Base-by-base conservation (phyloP, 2,888 invertebrate species). In the Caenorhabditis parvicauda region DNA sequence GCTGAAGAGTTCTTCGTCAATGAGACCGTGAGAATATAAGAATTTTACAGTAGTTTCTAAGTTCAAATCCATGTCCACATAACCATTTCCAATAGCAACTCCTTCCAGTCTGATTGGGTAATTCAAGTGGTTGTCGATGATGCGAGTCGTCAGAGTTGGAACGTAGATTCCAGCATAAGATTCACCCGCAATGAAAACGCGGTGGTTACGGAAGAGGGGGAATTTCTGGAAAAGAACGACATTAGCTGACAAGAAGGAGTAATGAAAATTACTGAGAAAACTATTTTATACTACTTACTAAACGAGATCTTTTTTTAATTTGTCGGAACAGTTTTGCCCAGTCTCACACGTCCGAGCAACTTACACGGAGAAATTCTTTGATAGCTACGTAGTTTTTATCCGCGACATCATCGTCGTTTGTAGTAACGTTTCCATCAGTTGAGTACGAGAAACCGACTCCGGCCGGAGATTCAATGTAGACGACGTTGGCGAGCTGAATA, bases 401-500 rank as follows among this genome's bases (percentile, higher is more conserved):
- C 2, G 85, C 81, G n/a, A 82, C 82, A 75, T 77, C 72, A 64
- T 82, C 75, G 46, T 79, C 75, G 45, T 74, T 70, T 32, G 75
- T 71, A 22, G 74, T 81, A 70, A 82, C 82, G 52, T 83, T 81
- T 45, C 81, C 80, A 69, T 83, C 82, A 24, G 75, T 75, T 17
- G 83, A 76, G 70, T 84, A 85, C 1, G 85, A 85, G 68, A 81
- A 85, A 4, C 85, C 85, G 42, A 86, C 85, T 42, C 85, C 85
- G 27, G 84, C 85, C 14, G 85, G 85, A 1, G 85, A 81, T 70
- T 86, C 85, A 59, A 85, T 70, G 70, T 83, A 86, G 51, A 85
- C 67, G 59, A 85, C 82, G 60, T 84, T 84, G 9, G 84, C 83
- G 19, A 82, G 59, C n/a, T n/a, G n/a, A n/a, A n/a, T n/a, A n/a